phyloP scores from a whole-genome alignment of 1,140 invertebrate species.

The Tigriopus japonicus region DNA sequence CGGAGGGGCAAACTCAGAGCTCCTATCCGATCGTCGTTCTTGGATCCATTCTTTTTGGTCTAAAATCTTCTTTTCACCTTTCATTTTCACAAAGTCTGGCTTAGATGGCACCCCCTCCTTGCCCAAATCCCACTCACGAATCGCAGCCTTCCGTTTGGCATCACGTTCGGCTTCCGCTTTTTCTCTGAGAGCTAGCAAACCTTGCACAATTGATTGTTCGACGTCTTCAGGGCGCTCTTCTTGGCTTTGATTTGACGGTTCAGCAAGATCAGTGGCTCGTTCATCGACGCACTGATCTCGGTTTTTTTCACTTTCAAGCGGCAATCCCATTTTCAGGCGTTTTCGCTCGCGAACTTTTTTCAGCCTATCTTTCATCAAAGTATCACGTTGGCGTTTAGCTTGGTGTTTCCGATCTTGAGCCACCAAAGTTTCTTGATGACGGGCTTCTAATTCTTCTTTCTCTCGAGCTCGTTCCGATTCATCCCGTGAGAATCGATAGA shows the following conservation, averaged over 20 bases:
- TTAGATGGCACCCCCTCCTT: slow-evolving; percentile 20
- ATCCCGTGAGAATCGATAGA: slow-evolving; percentile 67
- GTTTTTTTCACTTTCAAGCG: slow-evolving; percentile 33
- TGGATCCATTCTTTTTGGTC: slow-evolving; percentile 23
- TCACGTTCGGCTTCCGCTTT: slow-evolving; percentile 7
- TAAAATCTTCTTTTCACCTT: slow-evolving; percentile 17
- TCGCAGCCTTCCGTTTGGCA: slow-evolving; percentile 14
- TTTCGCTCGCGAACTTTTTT: slow-evolving; percentile 55
- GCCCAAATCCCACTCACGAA: slow-evolving; percentile 24
- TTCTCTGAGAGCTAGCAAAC: slow-evolving; percentile 9
- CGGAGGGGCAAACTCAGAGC: slow-evolving; percentile 24
- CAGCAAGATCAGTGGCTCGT: slow-evolving; percentile 16
- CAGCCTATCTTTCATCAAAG: slow-evolving; percentile 47
- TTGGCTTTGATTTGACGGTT: neutral
- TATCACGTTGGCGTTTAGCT: slow-evolving; percentile 41
- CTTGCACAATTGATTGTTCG: slow-evolving; percentile 16
- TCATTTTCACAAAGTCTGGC: slow-evolving; percentile 3
- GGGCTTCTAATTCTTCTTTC: slow-evolving; percentile 46
- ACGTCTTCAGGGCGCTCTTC: neutral
- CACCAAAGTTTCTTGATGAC: slow-evolving; percentile 46
- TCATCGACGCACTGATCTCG: slow-evolving; percentile 19
- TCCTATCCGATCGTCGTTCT: slow-evolving; percentile 21
- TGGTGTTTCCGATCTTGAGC: slow-evolving; percentile 32
- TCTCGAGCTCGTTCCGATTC: slow-evolving; percentile 50
- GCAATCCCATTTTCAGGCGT: slow-evolving; percentile 48